Evolutionary conservation across 2,888 invertebrate species (phyloP).

Genomic region (Prosapia bicincta): DNA sequence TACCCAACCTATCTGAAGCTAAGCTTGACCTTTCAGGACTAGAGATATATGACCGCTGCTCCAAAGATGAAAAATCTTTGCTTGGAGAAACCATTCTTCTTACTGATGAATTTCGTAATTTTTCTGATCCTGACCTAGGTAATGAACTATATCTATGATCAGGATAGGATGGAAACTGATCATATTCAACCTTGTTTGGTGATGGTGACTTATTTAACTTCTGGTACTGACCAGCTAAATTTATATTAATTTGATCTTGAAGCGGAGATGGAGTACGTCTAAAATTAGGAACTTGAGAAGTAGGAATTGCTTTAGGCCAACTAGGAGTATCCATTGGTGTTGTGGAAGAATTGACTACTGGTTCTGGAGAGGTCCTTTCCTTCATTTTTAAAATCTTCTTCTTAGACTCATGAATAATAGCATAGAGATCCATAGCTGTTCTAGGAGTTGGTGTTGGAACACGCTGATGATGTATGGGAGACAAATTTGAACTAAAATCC

Average conservation of each 20-base stretch:
- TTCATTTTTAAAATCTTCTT: conserved; percentile 44
- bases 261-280: conserved; percentile 16
- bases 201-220: conserved; percentile 22
- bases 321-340: conserved; percentile 19
- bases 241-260: conserved; percentile 18
- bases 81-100: conserved; percentile 19
- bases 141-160: conserved; percentile 26
- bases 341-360: neutral
- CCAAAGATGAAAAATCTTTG: conserved; percentile 24
- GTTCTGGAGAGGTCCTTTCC: conserved; percentile 24
- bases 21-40: conserved; percentile 32
- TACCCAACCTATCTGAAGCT: conserved; percentile 36
- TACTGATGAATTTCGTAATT: conserved; percentile 31
- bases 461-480: conserved; percentile 34
- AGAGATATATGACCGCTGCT: conserved; percentile 7
- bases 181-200: conserved; percentile 16
- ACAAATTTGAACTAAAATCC: conserved; percentile 36
- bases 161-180: conserved; percentile 23
- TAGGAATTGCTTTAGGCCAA: conserved; percentile 37
- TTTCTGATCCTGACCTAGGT: conserved; percentile 32
- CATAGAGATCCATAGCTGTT: conserved; percentile 75
- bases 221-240: conserved; percentile 24
- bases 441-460: conserved; percentile 65
- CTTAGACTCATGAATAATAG: conserved; percentile 73
- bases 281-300: conserved; percentile 19